Conservation (phyloP, 1,140 invertebrate genomes). For the Meloidogyne chitwoodi region DNA sequence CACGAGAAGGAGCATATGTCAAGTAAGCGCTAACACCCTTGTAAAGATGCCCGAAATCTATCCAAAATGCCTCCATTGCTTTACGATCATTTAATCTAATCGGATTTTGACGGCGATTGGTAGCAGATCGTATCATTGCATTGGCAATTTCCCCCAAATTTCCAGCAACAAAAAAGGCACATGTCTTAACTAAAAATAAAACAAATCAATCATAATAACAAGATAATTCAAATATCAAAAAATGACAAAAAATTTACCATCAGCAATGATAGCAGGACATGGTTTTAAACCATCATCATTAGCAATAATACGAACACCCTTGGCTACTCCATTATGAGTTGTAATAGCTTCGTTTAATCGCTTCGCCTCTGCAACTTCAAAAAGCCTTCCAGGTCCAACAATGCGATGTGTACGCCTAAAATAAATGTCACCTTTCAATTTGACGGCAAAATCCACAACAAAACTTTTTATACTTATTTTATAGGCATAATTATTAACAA, state of each 20-base stretch:
- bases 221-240: background rate
- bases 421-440: no score
- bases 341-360: slow-evolving; percentile 19
- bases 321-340: slow-evolving; percentile 18
- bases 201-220: no score
- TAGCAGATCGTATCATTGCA: slow-evolving; percentile 2
- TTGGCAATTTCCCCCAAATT: slow-evolving; percentile 12
- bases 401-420: slow-evolving; percentile 23
- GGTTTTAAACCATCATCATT: slow-evolving; percentile 11
- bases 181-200: slow-evolving; percentile 18
- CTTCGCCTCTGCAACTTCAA: slow-evolving; percentile 2
- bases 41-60: background rate
- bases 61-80: background rate
- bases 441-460: no score
- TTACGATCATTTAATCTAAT: background rate
- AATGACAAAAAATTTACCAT: slow-evolving; percentile 3
- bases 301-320: slow-evolving; percentile 26
- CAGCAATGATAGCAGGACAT: slow-evolving; percentile 20
- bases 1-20: slow-evolving; percentile 25
- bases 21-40: slow-evolving; percentile 24
- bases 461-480: no score
- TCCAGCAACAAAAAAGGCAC: slow-evolving; percentile 12
- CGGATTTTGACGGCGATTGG: background rate
- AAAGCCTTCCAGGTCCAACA: slow-evolving; percentile 18
- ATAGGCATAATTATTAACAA: no score